Percentiles rank a stretch among this genome's conserved stretches.
Conservation (phyloP, 2,888 invertebrate genomes). For the Eristalis tenax region DNA sequence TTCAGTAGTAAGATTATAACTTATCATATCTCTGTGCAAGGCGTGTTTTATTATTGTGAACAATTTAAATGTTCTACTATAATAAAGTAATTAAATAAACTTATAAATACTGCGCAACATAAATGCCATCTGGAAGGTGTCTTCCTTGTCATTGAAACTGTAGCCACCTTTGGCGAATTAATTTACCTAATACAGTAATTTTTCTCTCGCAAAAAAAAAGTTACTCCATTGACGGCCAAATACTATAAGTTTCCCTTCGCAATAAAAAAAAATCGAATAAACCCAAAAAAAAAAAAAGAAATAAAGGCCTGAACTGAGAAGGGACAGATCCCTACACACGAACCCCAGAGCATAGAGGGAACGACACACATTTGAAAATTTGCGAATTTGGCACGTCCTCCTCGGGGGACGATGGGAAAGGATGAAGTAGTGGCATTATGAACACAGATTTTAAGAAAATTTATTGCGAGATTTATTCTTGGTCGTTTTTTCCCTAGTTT, state of each 20-base stretch:
- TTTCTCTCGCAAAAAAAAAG: conserved; percentile 1
- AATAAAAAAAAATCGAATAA: background rate
- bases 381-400: conserved; percentile 66
- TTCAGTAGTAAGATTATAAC: no score
- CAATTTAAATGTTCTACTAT: no score
- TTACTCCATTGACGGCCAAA: conserved; percentile 47
- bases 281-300: background rate
- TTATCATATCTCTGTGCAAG: no score
- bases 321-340: background rate
- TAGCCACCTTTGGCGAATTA: conserved; percentile 20
- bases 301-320: background rate
- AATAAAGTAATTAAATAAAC: no score
- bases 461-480: conserved; percentile 57
- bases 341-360: background rate
- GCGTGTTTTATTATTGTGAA: no score
- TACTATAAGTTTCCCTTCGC: background rate
- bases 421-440: conserved; percentile 47
- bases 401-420: conserved; percentile 2
- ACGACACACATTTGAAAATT: conserved; percentile 52
- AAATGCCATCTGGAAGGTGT: background rate
- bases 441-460: conserved; percentile 65
- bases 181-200: conserved; percentile 32
- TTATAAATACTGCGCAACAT: no score
- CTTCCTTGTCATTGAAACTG: conserved; percentile 19
- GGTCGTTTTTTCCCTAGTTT: conserved; percentile 21